phyloP scores from a whole-genome alignment of 2,888 invertebrate genomes.

The Pterostichus niger region DNA sequence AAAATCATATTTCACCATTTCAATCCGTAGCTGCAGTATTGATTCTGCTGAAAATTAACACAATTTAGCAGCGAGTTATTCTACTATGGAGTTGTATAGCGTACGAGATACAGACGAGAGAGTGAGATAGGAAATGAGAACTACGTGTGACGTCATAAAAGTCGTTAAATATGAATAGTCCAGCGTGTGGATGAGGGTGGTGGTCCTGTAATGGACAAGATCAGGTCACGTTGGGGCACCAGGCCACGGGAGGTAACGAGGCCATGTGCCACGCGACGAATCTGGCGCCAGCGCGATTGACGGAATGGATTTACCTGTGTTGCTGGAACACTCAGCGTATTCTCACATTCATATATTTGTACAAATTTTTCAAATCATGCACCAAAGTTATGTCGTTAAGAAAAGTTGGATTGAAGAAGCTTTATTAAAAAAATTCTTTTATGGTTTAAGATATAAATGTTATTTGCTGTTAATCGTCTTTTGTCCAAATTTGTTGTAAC shows the following conservation, averaged over 20 bases:
- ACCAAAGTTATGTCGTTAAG: no score
- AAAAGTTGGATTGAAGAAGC: no score
- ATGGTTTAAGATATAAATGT: no score
- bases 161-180: conserved; percentile 18
- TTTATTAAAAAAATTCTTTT: no score
- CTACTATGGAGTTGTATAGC: not conserved
- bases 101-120: no score
- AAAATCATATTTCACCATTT: not conserved
- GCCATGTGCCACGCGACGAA: conserved; percentile 8
- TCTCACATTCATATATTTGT: not conserved
- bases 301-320: conserved; percentile 19
- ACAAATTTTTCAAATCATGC: no score
- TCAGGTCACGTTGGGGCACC: conserved; percentile 38
- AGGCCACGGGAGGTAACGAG: conserved; percentile 39
- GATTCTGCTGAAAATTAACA: not conserved
- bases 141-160: not conserved
- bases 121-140: not conserved
- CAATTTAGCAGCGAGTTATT: not conserved
- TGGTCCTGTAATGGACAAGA: conserved; percentile 10
- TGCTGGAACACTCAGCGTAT: not conserved
- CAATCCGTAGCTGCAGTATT: conserved; percentile 3
- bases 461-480: no score
- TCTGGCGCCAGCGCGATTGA: not conserved
- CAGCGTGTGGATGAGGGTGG: conserved; percentile 2
- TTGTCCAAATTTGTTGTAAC: no score